phyloP scores from a whole-genome alignment of 2,888 invertebrate species.

The Aquatica leii region DNA sequence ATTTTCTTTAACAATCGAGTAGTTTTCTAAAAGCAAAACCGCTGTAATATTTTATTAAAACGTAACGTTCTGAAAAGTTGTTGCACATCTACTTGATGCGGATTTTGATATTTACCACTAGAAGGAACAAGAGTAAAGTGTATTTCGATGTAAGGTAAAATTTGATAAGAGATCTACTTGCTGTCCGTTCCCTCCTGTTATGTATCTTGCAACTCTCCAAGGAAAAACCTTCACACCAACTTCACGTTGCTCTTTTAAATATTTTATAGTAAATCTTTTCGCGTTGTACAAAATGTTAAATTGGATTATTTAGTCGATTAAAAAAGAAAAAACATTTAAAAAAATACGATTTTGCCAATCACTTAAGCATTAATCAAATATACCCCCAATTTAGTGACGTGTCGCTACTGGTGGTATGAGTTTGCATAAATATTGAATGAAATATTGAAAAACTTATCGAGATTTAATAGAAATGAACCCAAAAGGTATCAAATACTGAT shows the following conservation, averaged over 20 bases:
- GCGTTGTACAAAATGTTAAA: constrained; percentile 19
- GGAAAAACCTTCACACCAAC: constrained; percentile 33
- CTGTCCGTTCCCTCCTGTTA: constrained; percentile 35
- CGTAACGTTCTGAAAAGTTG: too few relatives aligned
- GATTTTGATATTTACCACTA: constrained; percentile 3
- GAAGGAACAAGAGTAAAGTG: constrained; percentile 32
- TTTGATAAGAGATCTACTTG: constrained; percentile 38
- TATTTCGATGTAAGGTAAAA: constrained; percentile 37
- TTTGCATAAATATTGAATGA: constrained; percentile 51
- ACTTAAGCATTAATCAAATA: constrained; percentile 22
- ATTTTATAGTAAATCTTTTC: constrained; percentile 36
- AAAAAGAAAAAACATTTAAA: neutral
- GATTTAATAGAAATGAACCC: constrained; percentile 54
- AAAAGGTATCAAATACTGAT: constrained; percentile 50
- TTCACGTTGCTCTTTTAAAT: constrained; percentile 31
- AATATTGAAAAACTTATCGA: constrained; percentile 53
- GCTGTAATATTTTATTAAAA: too few relatives aligned
- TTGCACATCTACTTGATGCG: neutral
- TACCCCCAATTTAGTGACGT: constrained; percentile 48
- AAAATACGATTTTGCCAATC: neutral
- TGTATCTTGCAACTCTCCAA: constrained; percentile 32
- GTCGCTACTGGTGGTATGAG: constrained; percentile 69
- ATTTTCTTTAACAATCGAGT: too few relatives aligned
- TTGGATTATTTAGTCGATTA: constrained; percentile 19
- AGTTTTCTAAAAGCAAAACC: too few relatives aligned